phyloP scores from a whole-genome alignment of 53 echinoderm and acorn worm genomes.

The Mesocentrotus franciscanus region DNA sequence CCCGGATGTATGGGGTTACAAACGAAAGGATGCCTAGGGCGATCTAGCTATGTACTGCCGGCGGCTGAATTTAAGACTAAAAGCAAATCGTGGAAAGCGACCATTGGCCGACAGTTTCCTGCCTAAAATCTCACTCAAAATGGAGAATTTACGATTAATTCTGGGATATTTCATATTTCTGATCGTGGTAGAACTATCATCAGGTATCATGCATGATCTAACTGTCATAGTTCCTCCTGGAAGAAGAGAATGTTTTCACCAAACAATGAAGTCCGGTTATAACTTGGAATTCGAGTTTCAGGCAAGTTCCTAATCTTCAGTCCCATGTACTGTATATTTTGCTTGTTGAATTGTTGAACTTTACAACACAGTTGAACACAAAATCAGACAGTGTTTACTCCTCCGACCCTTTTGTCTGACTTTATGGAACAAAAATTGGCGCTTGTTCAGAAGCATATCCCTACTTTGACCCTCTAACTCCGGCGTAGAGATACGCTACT shows the following conservation, averaged over 20 bases:
- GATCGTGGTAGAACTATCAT: slow-evolving; percentile 61
- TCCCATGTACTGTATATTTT: not conserved
- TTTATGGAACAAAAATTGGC: no score
- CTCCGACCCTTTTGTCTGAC: no score
- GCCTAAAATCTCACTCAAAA: not conserved
- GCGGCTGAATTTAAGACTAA: not conserved
- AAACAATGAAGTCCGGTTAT: slow-evolving; percentile 80
- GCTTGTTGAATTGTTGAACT: not conserved
- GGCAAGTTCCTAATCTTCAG: slow-evolving; percentile 57
- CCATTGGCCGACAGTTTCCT: not conserved
- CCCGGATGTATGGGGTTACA: no score
- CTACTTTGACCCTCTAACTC: no score
- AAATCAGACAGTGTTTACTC: no score
- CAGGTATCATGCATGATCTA: slow-evolving; percentile 80
- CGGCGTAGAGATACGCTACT: no score
- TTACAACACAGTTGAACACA: not conserved
- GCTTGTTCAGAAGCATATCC: no score
- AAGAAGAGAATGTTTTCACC: slow-evolving; percentile 94
- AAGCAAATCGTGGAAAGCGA: not conserved
- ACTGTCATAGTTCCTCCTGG: slow-evolving; percentile 92
- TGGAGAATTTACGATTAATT: slow-evolving; percentile 52
- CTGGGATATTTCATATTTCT: slow-evolving; percentile 51
- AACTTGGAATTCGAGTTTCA: slow-evolving; percentile 95
- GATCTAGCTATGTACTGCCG: no score
- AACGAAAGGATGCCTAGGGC: no score